Conservation (phyloP, 2,113 vertebrate genomes). For the Xyliphius kryptos region DNA sequence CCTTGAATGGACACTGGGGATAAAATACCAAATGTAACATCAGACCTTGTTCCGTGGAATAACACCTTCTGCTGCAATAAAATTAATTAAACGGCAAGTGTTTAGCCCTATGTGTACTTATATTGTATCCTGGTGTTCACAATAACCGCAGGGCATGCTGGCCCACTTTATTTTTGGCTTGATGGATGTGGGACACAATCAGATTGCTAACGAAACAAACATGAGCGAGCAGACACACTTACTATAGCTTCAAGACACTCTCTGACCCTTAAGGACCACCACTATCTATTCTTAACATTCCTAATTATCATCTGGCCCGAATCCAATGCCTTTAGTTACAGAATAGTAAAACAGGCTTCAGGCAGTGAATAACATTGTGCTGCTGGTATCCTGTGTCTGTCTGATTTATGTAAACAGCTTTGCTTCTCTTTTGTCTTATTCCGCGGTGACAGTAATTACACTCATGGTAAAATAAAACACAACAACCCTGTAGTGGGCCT, state of each 20-base stretch:
- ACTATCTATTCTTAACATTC: constrained; percentile 24
- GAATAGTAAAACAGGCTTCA: constrained; percentile 1
- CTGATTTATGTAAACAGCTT: constrained; percentile 21
- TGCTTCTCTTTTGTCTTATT: constrained; percentile 9
- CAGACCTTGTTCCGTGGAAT: no score
- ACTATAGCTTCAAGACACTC: constrained; percentile 8
- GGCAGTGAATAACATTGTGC: neutral
- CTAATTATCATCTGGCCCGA: constrained; percentile 13
- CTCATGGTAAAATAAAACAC: constrained; percentile 11
- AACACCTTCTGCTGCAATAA: no score
- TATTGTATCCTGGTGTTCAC: neutral
- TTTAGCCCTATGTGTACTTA: no score
- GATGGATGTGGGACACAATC: constrained; percentile 23
- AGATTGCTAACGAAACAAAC: no score
- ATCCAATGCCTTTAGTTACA: constrained; percentile 15
- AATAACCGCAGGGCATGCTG: constrained; percentile 24
- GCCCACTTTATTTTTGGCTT: constrained; percentile 22
- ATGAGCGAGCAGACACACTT: constrained; percentile 3
- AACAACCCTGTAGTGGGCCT: constrained; percentile 2
- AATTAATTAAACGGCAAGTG: no score
- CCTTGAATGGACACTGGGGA: no score
- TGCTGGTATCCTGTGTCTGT: constrained; percentile 12
- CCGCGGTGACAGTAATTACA: constrained; percentile 19
- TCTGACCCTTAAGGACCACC: constrained; percentile 16
- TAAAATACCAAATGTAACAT: no score